Evolutionary conservation across 2,888 invertebrate genomes (phyloP), one percentile per base, ranked within the genome.

Genomic region (Liopterus haemorrhoidalis): DNA sequence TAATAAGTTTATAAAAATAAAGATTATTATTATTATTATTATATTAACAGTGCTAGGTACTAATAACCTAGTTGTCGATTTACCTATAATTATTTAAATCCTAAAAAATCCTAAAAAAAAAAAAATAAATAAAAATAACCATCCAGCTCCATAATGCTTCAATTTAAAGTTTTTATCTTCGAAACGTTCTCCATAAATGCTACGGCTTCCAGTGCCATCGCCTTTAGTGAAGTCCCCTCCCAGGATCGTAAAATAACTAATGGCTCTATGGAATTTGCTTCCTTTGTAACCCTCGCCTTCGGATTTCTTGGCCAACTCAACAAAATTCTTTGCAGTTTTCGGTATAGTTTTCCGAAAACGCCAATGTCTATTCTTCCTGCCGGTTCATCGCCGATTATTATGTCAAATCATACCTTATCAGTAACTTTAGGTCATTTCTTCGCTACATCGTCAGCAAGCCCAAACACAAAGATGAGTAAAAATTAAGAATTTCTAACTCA

Each of bases 131-230:
- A n/a, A n/a, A n/a, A n/a, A n/a, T n/a, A n/a, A n/a, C 90, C 91
- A 92, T 41, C 96, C 96, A 60, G 92, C 83, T 32, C 95, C 96
- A 64, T 91, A 93, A 63, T 97, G 96, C 69, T 87, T 88, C 59
- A 97, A 78, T 71, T 95, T 94, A 75, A 96, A 96, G 75, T 96
- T 96, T 67, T 97, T 96, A 71, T 97, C 96, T 46, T 79, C 82
- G 66, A 93, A 93, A 48, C 82, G 78, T 19, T 86, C 86, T 39
- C 93, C 93, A 61, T 88, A 93, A 58, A 93, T 93, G 62, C 90
- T 90, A 48, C 75, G 75, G 41, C 90, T 91, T 68, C 92, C 92
- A 62, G 92, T 92, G 51, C 92, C 93, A 70, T 93, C 92, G 45
- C 93, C 93, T 63, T 82, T 85, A 5, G 94, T 94, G 66, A 94